These are phyloP conservation scores for Drosophila nebulosa DNA, from an alignment of 1,140 invertebrate species.

Conservation along the genomic window DNA sequence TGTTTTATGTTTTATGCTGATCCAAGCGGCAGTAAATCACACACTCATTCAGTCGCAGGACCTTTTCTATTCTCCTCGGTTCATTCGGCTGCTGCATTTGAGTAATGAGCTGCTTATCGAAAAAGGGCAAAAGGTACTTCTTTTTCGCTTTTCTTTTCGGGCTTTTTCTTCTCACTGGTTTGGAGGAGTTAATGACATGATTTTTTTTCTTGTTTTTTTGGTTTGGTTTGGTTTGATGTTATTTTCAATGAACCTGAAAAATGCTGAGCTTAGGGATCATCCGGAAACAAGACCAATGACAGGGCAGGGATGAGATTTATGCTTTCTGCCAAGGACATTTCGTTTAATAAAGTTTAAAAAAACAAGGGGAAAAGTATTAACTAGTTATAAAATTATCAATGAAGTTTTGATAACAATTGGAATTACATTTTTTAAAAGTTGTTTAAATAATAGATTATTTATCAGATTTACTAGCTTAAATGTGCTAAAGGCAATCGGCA, in stretches of 20 bases:
- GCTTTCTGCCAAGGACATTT: neutral
- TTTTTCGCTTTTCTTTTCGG: slow-evolving; percentile 20
- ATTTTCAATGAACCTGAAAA: slow-evolving; percentile 3
- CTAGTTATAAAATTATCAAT: neutral
- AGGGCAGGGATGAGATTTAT: neutral
- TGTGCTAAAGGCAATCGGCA: no score
- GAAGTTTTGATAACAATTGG: no score
- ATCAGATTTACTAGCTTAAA: no score
- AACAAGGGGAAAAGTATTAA: no score
- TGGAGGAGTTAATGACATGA: neutral
- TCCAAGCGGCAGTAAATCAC: slow-evolving; percentile 65
- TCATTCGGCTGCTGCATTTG: slow-evolving; percentile 40
- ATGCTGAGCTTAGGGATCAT: slow-evolving; percentile 3
- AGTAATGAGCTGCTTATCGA: slow-evolving; percentile 75
- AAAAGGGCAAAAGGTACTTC: slow-evolving; percentile 49
- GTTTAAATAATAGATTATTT: neutral
- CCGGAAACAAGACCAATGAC: neutral
- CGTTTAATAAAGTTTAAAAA: neutral
- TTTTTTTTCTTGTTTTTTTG: neutral
- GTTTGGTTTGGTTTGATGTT: slow-evolving; percentile 16
- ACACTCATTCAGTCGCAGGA: slow-evolving; percentile 15
- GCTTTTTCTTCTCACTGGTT: neutral
- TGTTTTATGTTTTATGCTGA: slow-evolving; percentile 69
- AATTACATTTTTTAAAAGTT: no score
- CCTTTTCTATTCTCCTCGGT: slow-evolving; percentile 13